These are phyloP conservation scores for Lateolabrax maculatus DNA, from an alignment of 2,797 vertebrate species.

Conservation along the genomic window DNA sequence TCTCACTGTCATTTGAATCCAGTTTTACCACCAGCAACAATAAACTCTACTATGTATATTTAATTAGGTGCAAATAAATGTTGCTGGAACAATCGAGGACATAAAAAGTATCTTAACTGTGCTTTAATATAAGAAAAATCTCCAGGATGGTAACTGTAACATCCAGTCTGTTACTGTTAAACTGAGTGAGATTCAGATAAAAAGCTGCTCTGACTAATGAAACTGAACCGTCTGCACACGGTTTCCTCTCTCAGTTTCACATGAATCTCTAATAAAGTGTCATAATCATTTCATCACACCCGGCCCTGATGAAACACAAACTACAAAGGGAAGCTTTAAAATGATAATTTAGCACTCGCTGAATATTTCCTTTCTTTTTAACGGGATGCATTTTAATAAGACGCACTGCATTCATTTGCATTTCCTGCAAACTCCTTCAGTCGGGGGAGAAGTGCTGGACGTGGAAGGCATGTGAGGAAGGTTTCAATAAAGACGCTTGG, in stretches of 20 bases:
- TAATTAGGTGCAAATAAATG: no score
- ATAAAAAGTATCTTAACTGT: no score
- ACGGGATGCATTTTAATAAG: conserved; percentile 72
- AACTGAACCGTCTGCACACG: conserved; percentile 42
- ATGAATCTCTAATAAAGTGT: conserved; percentile 70
- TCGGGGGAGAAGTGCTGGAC: neutral
- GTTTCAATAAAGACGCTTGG: neutral
- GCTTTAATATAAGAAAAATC: no score
- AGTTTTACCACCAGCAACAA: no score
- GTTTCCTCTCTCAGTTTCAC: conserved; percentile 44
- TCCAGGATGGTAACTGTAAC: no score
- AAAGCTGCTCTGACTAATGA: conserved; percentile 43
- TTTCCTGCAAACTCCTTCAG: conserved; percentile 48
- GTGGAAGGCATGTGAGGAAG: conserved; percentile 9
- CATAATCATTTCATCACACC: conserved; percentile 72
- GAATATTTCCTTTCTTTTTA: conserved; percentile 60
- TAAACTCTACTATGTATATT: no score
- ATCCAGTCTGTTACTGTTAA: no score
- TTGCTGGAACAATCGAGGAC: no score
- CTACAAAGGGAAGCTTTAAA: conserved; percentile 77
- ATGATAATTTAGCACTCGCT: conserved; percentile 67
- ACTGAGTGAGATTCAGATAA: conserved; percentile 17
- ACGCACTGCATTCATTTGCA: conserved; percentile 64
- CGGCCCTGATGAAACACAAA: conserved; percentile 66
- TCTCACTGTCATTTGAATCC: no score